Evolutionary conservation across 2,113 vertebrate species (phyloP).

Genomic region (Cebidichthys violaceus): DNA sequence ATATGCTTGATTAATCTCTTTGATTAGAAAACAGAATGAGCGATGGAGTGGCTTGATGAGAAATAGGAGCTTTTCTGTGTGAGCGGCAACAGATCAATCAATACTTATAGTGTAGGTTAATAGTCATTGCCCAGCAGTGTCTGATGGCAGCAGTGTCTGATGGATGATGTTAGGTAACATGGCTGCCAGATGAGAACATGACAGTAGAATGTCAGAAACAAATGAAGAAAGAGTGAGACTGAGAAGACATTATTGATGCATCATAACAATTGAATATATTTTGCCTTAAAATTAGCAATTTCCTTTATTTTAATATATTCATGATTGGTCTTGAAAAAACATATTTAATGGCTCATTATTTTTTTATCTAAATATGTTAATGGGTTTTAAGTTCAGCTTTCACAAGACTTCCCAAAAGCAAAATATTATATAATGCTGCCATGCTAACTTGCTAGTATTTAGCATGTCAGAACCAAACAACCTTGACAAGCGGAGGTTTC

Average conservation of each 20-base stretch:
- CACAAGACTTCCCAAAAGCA: not conserved
- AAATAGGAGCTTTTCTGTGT: constrained; percentile 49
- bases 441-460: not conserved
- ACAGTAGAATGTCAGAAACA: not conserved
- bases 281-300: not conserved
- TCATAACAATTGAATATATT: not conserved
- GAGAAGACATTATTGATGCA: not conserved
- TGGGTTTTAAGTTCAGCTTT: not conserved
- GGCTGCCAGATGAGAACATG: constrained; percentile 37
- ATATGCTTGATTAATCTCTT: constrained; percentile 58
- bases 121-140: constrained; percentile 51
- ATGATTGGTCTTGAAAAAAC: not conserved
- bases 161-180: constrained; percentile 41
- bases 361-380: not conserved
- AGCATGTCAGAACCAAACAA: not conserved
- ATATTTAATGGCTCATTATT: not conserved
- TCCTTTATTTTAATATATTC: not conserved
- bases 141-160: constrained; percentile 61
- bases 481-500: not conserved
- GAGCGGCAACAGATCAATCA: constrained; percentile 65
- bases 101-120: constrained; percentile 62
- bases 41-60: constrained; percentile 36
- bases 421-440: not conserved
- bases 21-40: constrained; percentile 49
- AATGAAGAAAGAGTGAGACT: not conserved